A percentile compares a stretch with the other conserved stretches of the same genome.
Conservation (phyloP, 2,797 vertebrate species). For the Karalla daura region DNA sequence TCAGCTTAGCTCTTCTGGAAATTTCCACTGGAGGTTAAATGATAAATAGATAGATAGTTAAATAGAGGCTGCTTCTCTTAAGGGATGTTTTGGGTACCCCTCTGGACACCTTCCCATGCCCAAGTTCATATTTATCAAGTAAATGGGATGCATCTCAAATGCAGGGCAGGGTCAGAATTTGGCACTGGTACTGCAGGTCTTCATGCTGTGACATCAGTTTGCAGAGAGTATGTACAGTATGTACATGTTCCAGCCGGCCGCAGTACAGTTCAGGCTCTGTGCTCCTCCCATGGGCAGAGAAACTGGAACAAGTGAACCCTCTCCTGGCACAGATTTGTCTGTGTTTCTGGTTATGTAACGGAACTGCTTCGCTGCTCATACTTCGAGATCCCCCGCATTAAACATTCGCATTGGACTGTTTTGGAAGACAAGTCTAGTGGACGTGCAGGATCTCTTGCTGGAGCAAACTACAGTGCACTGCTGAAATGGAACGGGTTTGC, state of each 20-base stretch:
- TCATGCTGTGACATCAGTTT: constrained; percentile 4
- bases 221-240: not conserved
- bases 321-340: constrained; percentile 11
- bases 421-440: constrained; percentile 2
- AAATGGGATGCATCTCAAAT: not conserved
- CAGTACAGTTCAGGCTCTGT: constrained; percentile 22
- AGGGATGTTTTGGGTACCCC: not conserved
- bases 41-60: not conserved
- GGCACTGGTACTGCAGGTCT: not conserved
- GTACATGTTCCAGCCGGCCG: constrained; percentile 5
- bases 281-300: constrained; percentile 25
- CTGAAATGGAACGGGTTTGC: not conserved
- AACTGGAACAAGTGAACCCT: constrained; percentile 35
- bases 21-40: constrained; percentile 8
- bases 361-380: constrained; percentile 16
- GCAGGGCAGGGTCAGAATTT: constrained; percentile 14
- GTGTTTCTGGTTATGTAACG: constrained; percentile 53
- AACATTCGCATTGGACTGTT: constrained; percentile 28
- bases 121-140: not conserved
- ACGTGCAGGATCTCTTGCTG: not conserved
- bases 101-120: not conserved
- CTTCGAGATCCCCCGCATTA: constrained; percentile 31
- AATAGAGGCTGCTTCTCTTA: not conserved
- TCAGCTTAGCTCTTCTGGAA: constrained; percentile 6
- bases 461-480: not conserved